Conservation (phyloP, 1,140 invertebrate species). For the Rhizoglyphus robini region DNA sequence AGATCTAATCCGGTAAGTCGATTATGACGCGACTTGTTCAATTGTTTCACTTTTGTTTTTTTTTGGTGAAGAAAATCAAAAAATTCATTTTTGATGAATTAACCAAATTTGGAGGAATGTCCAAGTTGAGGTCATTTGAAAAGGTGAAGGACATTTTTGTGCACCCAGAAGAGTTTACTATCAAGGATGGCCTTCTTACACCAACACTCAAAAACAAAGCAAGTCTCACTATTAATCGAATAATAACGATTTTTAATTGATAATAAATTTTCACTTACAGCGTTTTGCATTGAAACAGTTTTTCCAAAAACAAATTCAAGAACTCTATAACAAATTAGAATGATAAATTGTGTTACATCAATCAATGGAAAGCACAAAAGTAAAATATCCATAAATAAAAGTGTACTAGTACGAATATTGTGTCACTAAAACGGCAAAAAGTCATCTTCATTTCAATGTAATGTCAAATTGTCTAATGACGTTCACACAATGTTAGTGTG, state of each 20-base stretch:
- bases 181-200: slow-evolving; percentile 89
- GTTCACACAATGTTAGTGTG: too few species aligned
- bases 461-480: too few species aligned
- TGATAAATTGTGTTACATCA: too few species aligned
- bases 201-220: slow-evolving; percentile 86
- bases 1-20: neutral
- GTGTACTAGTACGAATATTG: too few species aligned
- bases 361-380: too few species aligned
- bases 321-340: slow-evolving; percentile 5
- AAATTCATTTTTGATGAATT: slow-evolving; percentile 79
- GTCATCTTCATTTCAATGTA: too few species aligned
- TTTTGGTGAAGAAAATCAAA: slow-evolving; percentile 69
- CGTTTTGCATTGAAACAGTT: slow-evolving; percentile 5
- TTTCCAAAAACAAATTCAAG: slow-evolving; percentile 1
- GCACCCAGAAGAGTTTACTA: slow-evolving; percentile 80
- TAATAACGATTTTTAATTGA: neutral
- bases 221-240: neutral
- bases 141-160: slow-evolving; percentile 83
- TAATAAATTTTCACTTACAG: neutral
- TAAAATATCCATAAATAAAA: too few species aligned
- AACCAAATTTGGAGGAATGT: slow-evolving; percentile 66
- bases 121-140: slow-evolving; percentile 86
- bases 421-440: too few species aligned
- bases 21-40: neutral
- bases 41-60: slow-evolving; percentile 6